phyloP scores from a whole-genome alignment of 2,888 invertebrate genomes.

The Amorpha juglandis region DNA sequence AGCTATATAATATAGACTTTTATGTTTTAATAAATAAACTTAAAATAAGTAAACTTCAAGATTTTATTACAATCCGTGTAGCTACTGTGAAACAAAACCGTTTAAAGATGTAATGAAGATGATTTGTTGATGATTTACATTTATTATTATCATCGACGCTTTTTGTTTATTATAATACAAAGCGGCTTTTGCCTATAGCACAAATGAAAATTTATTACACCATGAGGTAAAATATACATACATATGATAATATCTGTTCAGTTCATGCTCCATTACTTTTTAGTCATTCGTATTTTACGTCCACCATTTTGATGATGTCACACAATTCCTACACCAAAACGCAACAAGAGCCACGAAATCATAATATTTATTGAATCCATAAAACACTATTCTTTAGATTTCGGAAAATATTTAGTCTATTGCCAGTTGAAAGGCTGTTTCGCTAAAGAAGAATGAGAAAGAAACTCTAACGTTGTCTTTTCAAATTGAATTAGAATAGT shows the following conservation, averaged over 20 bases:
- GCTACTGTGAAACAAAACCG: slow-evolving; percentile 1
- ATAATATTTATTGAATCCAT: no score
- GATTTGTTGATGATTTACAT: no score
- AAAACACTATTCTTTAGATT: no score
- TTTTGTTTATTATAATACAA: neutral
- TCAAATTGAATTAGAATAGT: no score
- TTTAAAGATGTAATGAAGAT: no score
- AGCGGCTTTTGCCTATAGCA: neutral
- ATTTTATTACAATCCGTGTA: neutral
- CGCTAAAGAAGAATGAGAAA: no score
- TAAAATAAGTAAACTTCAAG: neutral
- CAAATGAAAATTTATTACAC: neutral
- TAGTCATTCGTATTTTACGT: neutral
- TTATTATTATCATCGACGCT: no score
- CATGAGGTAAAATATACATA: neutral
- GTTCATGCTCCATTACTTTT: neutral
- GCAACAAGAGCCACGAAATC: no score
- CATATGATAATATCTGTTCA: neutral
- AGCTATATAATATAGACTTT: neutral
- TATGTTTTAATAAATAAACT: neutral
- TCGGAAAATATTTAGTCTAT: no score
- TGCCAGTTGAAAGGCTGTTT: no score
- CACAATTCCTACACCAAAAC: neutral
- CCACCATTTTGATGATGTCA: neutral
- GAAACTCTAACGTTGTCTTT: no score